phyloP scores from a whole-genome alignment of 2,888 invertebrate genomes.

The Eilema depressum region DNA sequence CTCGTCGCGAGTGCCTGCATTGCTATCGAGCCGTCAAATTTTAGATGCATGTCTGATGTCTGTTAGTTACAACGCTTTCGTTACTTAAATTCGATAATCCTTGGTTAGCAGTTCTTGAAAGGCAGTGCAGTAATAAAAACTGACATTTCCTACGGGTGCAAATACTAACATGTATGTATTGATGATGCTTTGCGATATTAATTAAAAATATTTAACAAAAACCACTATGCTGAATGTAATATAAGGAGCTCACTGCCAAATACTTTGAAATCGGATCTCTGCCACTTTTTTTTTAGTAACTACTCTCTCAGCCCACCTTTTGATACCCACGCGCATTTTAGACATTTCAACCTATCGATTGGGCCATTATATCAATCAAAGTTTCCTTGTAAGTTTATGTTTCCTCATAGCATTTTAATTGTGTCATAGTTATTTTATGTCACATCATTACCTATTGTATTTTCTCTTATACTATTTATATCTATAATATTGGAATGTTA shows the following conservation, averaged over 20 bases:
- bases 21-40: conserved; percentile 70
- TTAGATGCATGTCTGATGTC: conserved; percentile 46
- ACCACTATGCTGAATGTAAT: conserved; percentile 40
- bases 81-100: neutral
- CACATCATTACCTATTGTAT: neutral
- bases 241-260: conserved; percentile 52
- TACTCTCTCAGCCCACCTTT: conserved; percentile 49
- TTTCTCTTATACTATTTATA: neutral
- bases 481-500: neutral
- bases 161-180: neutral
- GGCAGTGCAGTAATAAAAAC: neutral
- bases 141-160: neutral
- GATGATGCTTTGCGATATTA: neutral
- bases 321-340: conserved; percentile 69
- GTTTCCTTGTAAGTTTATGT: too few relatives aligned
- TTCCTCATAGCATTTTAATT: conserved; percentile 51
- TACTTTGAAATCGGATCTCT: conserved; percentile 43
- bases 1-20: conserved; percentile 60
- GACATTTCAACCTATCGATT: conserved; percentile 62
- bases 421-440: neutral
- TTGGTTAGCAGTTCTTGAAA: neutral
- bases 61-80: conserved; percentile 18
- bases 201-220: conserved; percentile 8
- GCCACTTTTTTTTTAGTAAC: conserved; percentile 53
- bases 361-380: conserved; percentile 27